Base-by-base conservation (phyloP, 2,888 invertebrate species). In the Nephrotoma guestfalica region DNA sequence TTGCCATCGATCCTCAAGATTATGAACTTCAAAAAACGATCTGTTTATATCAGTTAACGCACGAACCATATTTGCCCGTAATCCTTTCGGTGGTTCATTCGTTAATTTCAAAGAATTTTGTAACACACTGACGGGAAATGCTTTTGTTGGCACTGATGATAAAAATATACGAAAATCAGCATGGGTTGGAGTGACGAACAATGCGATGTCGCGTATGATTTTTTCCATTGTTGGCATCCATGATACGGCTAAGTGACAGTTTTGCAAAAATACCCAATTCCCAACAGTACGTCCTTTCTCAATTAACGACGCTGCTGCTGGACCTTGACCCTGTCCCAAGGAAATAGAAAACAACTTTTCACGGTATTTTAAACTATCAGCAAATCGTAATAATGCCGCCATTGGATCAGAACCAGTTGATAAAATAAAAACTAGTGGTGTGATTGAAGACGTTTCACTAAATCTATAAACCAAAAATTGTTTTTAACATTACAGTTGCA, bases 41-140 rank as follows among this genome's bases (percentile, higher is more conserved):
- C 94, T 94, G 43, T 94, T 93, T 90, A 98, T 93, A 90, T 97
- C 96, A 86, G 94, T 93, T 88, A 97, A 94, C 0, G 97, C 96
- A 89, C 97, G 94, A 88, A 96, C 95, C 0, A 98, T 93, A 90
- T 98, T 98, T 6, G 98, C 97, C 89, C 96, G 94, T 2, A 98
- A 92, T 0, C 98, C 98, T 91, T 97, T 97, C 0, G 98, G 98
- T 0, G 98, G 97, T 90, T 98, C 98, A 90, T 97, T 98, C 0
- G 98, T 98, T 86, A 98, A 96, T 92, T 98, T 98, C 0, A 98
- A 96, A 0, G 98, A 96, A 91, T 97, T 97, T 91, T 98, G 98
- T 2, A 98, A 92, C 9, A 98, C 96, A 1, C 97, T 96, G 0
- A 98, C 96, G 0, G 98, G 98, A 90, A 98, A 98, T 88, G 94